These are phyloP conservation scores for Heliconius congener DNA, from an alignment of 1,140 invertebrate species.

Conservation along the genomic window DNA sequence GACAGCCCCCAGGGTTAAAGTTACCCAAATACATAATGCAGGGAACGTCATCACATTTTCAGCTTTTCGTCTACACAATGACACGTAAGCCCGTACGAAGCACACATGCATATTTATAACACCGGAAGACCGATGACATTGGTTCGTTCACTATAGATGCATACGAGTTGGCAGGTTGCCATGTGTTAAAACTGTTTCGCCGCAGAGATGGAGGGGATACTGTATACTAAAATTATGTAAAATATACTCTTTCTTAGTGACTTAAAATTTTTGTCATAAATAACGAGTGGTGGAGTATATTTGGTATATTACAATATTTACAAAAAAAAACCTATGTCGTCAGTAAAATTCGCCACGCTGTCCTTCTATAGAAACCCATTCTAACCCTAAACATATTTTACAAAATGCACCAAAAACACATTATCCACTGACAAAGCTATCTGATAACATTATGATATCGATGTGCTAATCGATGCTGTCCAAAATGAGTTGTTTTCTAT, in stretches of 20 bases:
- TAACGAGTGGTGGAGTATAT: not conserved
- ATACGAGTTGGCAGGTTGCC: constrained; percentile 34
- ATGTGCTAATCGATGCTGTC: not conserved
- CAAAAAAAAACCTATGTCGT: too few species aligned
- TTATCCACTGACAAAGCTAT: not conserved
- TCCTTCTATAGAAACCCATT: not conserved
- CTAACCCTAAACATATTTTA: not conserved
- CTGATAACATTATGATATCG: not conserved
- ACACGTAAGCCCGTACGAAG: constrained; percentile 6
- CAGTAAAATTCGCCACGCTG: too few species aligned
- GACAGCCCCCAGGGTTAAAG: not conserved
- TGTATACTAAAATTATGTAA: constrained; percentile 26
- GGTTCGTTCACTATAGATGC: constrained; percentile 37
- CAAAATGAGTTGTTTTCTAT: not conserved
- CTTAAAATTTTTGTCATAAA: constrained; percentile 3
- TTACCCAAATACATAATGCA: constrained; percentile 9
- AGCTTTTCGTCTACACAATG: constrained; percentile 10
- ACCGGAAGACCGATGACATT: constrained; percentile 40
- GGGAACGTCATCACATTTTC: not conserved
- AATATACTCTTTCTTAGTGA: constrained; percentile 16
- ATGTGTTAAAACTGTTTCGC: constrained; percentile 34
- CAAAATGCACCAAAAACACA: not conserved
- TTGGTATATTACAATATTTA: not conserved
- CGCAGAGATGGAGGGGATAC: constrained; percentile 13
- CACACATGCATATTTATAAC: constrained; percentile 37